Evolutionary conservation across 64 coral and sea anemone species (phyloP).

Genomic region (Stichodactyla mertensii): DNA sequence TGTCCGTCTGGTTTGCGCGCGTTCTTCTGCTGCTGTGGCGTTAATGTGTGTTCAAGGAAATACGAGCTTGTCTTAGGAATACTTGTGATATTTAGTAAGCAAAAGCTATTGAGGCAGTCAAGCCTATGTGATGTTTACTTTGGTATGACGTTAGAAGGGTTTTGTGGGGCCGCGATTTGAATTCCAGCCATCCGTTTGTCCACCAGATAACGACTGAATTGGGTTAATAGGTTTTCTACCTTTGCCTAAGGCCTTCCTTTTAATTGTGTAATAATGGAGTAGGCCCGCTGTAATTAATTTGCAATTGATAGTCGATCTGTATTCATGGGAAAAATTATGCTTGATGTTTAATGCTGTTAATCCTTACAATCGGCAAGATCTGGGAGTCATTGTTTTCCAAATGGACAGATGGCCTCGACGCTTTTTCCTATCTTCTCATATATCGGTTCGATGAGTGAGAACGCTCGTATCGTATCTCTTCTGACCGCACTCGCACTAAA

Average conservation of each 20-base stretch:
- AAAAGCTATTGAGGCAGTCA: constrained; percentile 40
- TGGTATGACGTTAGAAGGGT: constrained; percentile 83
- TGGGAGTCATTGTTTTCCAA: constrained; percentile 70
- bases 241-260: constrained; percentile 79
- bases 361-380: constrained; percentile 78
- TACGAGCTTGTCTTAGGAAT: constrained; percentile 46
- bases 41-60: constrained; percentile 55
- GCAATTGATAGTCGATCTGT: constrained; percentile 96
- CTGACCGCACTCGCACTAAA: constrained; percentile 18
- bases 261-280: constrained; percentile 99
- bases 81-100: constrained; percentile 61
- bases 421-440: constrained; percentile 39
- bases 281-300: constrained; percentile 94
- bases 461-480: constrained; percentile 24
- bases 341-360: constrained; percentile 73
- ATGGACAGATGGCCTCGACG: constrained; percentile 36
- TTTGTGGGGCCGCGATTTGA: constrained; percentile 82
- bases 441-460: constrained; percentile 48
- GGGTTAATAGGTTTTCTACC: constrained; percentile 79
- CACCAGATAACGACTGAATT: constrained; percentile 90
- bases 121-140: constrained; percentile 75
- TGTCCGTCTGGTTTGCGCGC: constrained; percentile 3
- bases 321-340: constrained; percentile 91
- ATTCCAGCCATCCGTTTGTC: constrained; percentile 88
- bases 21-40: constrained; percentile 18